phyloP scores from a whole-genome alignment of 2,113 vertebrate genomes.

The Typhlomys cinereus region DNA sequence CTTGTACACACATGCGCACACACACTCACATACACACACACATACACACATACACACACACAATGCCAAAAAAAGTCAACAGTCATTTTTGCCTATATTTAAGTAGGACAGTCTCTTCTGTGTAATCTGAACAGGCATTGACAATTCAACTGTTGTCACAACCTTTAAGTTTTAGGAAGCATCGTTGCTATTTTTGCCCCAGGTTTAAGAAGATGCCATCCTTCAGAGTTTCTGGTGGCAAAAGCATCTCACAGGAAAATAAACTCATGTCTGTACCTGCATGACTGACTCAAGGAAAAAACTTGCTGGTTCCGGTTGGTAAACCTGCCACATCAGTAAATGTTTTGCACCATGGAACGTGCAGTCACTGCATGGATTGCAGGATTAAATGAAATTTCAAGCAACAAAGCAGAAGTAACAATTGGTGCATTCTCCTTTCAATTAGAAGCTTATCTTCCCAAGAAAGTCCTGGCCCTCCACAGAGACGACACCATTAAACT shows the following conservation, averaged over 20 bases:
- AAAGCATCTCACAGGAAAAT: background rate
- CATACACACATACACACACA: no score
- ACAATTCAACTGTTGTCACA: slow-evolving; percentile 54
- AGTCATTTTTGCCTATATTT: slow-evolving; percentile 52
- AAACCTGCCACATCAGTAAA: background rate
- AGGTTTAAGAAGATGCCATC: slow-evolving; percentile 44
- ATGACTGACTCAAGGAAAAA: slow-evolving; percentile 35
- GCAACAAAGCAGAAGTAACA: background rate
- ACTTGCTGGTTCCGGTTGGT: slow-evolving; percentile 28
- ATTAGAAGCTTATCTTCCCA: slow-evolving; percentile 25
- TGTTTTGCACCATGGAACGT: slow-evolving; percentile 3
- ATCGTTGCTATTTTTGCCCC: background rate
- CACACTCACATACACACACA: no score
- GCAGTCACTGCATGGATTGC: background rate
- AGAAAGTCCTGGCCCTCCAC: background rate
- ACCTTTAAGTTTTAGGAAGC: slow-evolving; percentile 41
- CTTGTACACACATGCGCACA: no score
- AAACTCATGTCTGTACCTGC: slow-evolving; percentile 20
- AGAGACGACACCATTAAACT: background rate
- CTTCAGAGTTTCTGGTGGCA: background rate
- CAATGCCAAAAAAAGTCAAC: no score
- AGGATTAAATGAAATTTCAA: background rate
- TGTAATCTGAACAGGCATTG: background rate
- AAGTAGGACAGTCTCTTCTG: background rate
- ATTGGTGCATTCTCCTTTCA: background rate